A percentile compares a stretch with the other conserved stretches of the same genome.
These are phyloP conservation scores for Melopsittacus undulatus DNA, from an alignment of 2,797 vertebrate genomes.

Conservation along the genomic window DNA sequence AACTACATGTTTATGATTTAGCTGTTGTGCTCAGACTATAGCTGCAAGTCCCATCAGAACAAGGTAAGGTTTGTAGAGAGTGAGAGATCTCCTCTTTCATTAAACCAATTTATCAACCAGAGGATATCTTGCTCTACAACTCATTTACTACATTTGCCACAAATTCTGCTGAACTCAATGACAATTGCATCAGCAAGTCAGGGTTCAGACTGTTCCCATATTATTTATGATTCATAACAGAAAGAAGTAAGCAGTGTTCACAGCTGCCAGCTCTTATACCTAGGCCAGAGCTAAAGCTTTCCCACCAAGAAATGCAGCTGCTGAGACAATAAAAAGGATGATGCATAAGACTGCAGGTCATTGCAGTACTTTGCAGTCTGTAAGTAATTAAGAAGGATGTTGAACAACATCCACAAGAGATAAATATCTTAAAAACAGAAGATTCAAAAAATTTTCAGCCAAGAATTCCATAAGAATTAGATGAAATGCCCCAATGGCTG, in stretches of 20 bases:
- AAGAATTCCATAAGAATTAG: conserved; percentile 13
- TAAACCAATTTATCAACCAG: neutral
- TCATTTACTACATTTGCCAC: neutral
- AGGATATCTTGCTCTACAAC: neutral
- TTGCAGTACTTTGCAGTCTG: neutral
- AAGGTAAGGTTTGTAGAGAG: neutral
- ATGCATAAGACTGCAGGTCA: neutral
- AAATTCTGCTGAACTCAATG: neutral
- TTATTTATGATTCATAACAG: neutral
- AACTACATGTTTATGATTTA: neutral
- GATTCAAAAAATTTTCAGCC: neutral
- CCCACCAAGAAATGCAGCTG: neutral
- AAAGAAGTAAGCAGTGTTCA: neutral
- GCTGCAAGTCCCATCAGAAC: neutral
- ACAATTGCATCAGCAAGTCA: neutral
- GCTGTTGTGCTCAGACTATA: neutral
- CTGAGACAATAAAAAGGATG: conserved; percentile 10
- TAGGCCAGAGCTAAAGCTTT: neutral
- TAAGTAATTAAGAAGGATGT: conserved; percentile 18
- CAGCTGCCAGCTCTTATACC: neutral
- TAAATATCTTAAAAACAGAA: conserved; percentile 12
- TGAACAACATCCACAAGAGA: conserved; percentile 7
- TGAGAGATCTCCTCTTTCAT: neutral
- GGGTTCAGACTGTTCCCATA: neutral
- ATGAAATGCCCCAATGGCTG: neutral